Percentiles rank a stretch among this genome's conserved stretches.
These are phyloP conservation scores for Sminthurides bifidus DNA, from an alignment of 1,140 invertebrate genomes.

Conservation along the genomic window DNA sequence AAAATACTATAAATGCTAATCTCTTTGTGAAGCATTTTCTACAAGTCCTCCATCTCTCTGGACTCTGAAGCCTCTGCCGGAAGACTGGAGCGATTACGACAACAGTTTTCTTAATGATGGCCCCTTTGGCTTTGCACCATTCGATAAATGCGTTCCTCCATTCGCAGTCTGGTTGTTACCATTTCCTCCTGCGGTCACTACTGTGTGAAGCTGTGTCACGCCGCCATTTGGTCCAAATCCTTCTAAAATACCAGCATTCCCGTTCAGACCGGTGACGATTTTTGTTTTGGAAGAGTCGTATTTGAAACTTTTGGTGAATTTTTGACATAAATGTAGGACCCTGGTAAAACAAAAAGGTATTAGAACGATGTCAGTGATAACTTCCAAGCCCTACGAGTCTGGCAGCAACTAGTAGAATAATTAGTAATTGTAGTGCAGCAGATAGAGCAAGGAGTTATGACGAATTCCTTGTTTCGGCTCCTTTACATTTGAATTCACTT, in stretches of 20 bases:
- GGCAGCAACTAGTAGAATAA: no score
- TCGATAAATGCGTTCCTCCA: not conserved
- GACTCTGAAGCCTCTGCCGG: conserved; percentile 29
- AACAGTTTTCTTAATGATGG: conserved; percentile 22
- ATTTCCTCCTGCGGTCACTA: not conserved
- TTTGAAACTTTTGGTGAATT: conserved; percentile 13
- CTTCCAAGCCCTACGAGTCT: no score
- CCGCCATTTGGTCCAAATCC: conserved; percentile 6
- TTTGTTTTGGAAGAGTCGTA: conserved; percentile 17
- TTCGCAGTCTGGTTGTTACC: not conserved
- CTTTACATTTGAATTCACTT: no score
- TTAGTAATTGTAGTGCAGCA: no score
- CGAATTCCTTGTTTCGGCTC: no score
- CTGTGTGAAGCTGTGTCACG: no score
- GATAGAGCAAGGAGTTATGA: no score
- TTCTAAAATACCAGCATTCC: conserved; percentile 21
- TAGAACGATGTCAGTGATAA: no score
- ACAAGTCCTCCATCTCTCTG: conserved; percentile 23
- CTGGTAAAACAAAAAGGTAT: no score
- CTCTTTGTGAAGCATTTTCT: no score
- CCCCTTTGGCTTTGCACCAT: not conserved
- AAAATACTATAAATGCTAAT: no score
- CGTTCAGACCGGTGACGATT: conserved; percentile 18
- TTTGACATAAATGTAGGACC: conserved; percentile 12
- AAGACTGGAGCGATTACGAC: conserved; percentile 22